Evolutionary conservation across 2,113 vertebrate species (phyloP).

Genomic region (Emberiza fucata): DNA sequence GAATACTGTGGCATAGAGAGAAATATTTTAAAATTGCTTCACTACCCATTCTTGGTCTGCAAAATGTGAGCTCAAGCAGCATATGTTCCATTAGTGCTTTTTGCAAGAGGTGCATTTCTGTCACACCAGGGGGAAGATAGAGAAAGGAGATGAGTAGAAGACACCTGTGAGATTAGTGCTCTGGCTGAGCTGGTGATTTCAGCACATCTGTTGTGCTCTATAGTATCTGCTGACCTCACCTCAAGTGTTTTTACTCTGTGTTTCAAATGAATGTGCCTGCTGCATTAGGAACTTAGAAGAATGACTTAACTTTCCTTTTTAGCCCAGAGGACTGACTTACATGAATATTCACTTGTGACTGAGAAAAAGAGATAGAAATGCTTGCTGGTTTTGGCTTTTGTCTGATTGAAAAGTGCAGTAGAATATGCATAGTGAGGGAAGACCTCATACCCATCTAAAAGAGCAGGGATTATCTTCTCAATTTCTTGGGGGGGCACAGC

Average conservation of each 20-base stretch:
- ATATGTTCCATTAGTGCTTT: not conserved
- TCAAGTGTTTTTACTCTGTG: not conserved
- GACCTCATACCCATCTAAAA: not conserved
- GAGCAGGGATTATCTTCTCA: not conserved
- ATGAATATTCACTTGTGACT: not conserved
- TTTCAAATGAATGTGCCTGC: not conserved
- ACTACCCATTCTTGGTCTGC: not conserved
- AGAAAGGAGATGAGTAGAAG: not conserved
- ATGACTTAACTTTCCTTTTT: not conserved
- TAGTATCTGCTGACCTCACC: not conserved
- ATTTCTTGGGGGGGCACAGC: not conserved
- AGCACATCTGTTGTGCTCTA: not conserved
- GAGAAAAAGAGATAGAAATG: not conserved
- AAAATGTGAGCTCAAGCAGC: not conserved
- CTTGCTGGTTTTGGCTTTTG: not conserved
- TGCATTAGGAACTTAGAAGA: not conserved
- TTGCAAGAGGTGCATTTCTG: not conserved
- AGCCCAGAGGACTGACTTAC: not conserved
- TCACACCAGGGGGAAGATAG: not conserved
- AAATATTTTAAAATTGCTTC: slow-evolving; percentile 33
- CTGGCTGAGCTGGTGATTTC: not conserved
- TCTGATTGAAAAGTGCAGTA: not conserved
- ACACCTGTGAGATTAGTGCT: not conserved
- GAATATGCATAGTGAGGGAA: not conserved
- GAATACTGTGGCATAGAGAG: not conserved